Base-by-base conservation (phyloP, 2,797 vertebrate genomes). In the Danio jaintianensis region DNA sequence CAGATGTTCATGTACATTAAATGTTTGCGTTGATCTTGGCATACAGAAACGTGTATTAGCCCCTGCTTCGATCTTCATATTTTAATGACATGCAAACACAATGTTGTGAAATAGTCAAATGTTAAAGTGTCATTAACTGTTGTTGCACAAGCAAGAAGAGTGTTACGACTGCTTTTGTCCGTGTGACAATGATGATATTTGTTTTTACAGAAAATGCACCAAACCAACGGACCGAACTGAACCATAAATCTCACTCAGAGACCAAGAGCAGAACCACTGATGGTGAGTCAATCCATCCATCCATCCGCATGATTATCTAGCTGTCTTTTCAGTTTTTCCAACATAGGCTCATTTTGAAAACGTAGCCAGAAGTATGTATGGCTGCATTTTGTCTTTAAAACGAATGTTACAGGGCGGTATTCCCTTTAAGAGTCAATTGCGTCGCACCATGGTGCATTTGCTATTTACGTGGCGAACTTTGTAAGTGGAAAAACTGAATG, bases 151-250 rank as follows among this genome's bases (percentile, higher is more conserved):
- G 29, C 6, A 40, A 4, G 7, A 40, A 62, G 7, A n/a, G 15
- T 43, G 64, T 13, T 45, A 15, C 13, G 8, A 62, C 29, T 29
- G 16, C 62, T 5, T 10, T n/a, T 40, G 36, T n/a, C 5, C 5
- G 63, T 13, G 42, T 45, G 10, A 43, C 42, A 36, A 12, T 47
- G 40, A 73, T 47, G 5, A 40, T 62, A 36, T 78, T 20, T 75
- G 42, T 84, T 70, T 71, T 81, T 48, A 83, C 62, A 93, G 92
- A 92, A n/a, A 80, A 84, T 0, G 83, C 88, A 72, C 85, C 87
- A 42, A 86, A 84, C 71, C 89, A 87, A 85, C 82, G 82, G 52
- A 88, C 74, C 84, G 88, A 91, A 52, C 85, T 83, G 52, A 88
- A 78, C 68, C 59, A 80, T 71, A 90, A 89, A 89, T 75, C 80